Evolutionary conservation across 2,888 invertebrate genomes (phyloP), one percentile per base, ranked within the genome.

Genomic region (Archips xylosteana): DNA sequence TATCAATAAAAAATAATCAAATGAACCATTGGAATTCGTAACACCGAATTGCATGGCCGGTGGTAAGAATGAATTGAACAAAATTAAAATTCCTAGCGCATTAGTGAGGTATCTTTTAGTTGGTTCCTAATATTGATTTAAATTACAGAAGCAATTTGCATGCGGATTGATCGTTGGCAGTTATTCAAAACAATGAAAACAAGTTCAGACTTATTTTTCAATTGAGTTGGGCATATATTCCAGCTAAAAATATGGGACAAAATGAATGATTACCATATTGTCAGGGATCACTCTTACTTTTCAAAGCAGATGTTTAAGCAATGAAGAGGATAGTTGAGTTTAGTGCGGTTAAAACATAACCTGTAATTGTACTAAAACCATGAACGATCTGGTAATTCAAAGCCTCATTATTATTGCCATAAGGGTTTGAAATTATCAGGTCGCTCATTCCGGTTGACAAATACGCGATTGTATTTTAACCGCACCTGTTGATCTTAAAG

Each of bases 1-100:
- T 74, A 65, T 65, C 69, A 54, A 70, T 74, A 65, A 74, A 66
- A 23, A 61, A 64, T 70, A 65, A 65, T 47, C n/a, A 59, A 69
- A 72, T 45, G 13, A 49, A 10, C 45, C 60, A 60, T 65, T 39
- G 13, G 12, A 54, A 66, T 69, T 71, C 23, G 71, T 42, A 65
- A 71, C 71, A 66, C 59, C 36, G 32, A 34, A 6, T 23, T 47
- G 47, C n/a, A 23, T 8, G 61, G 51, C 61, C 23, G 9, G 61
- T n/a, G 49, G 67, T 49, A 15, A 5, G n/a, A 49, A 3, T 63
- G 4, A 34, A 36, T 51, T 51, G 34, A 32, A 32, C 6, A 63
- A 63, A 47, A 45, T 23, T 9, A 62, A 42, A 62, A 23, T 23
- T 23, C 42, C 23, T 42, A 57, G 54, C 54, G 54, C 32, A 32